A percentile compares a stretch with the other conserved stretches of the same genome.
phyloP scores from a whole-genome alignment of 2,888 invertebrate genomes.

The Drosophila subsilvestris region DNA sequence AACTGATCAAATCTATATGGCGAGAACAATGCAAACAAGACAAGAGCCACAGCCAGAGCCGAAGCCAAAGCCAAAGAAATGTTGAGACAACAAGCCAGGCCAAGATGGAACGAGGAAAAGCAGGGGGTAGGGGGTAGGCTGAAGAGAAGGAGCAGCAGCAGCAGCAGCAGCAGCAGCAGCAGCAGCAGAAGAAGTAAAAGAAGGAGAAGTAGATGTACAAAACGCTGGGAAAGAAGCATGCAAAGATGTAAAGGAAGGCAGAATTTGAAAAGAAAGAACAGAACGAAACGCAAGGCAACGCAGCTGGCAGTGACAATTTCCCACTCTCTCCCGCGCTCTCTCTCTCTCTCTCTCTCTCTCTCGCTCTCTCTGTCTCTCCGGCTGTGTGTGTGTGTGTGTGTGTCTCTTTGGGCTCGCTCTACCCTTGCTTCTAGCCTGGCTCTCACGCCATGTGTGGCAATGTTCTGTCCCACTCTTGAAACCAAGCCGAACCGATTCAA shows the following conservation, averaged over 20 bases:
- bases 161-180: conserved; percentile 7
- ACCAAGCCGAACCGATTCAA: conserved; percentile 4
- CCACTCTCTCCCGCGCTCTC: background rate
- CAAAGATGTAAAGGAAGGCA: conserved; percentile 12
- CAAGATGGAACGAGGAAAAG: conserved; percentile 8
- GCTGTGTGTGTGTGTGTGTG: too few relatives aligned
- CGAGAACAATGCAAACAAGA: conserved; percentile 75
- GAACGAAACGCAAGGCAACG: conserved; percentile 33
- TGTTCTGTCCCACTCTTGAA: conserved; percentile 19
- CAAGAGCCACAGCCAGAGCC: conserved; percentile 54
- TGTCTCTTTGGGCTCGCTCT: background rate
- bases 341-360: too few relatives aligned
- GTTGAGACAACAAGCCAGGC: conserved; percentile 61
- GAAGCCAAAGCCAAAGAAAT: conserved; percentile 44
- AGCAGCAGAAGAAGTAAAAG: background rate
- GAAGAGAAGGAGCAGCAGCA: conserved; percentile 18
- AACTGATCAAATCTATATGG: conserved; percentile 82
- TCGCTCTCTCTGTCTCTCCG: background rate
- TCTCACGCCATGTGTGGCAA: conserved; percentile 58
- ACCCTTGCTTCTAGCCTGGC: background rate
- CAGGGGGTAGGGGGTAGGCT: background rate
- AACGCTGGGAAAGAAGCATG: conserved; percentile 36
- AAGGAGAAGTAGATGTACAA: conserved; percentile 31
- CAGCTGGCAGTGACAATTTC: conserved; percentile 69
- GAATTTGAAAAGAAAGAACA: conserved; percentile 41